A percentile compares a stretch with the other conserved stretches of the same genome.
Conservation (phyloP, 2,113 vertebrate species). For the Ameiurus melas region DNA sequence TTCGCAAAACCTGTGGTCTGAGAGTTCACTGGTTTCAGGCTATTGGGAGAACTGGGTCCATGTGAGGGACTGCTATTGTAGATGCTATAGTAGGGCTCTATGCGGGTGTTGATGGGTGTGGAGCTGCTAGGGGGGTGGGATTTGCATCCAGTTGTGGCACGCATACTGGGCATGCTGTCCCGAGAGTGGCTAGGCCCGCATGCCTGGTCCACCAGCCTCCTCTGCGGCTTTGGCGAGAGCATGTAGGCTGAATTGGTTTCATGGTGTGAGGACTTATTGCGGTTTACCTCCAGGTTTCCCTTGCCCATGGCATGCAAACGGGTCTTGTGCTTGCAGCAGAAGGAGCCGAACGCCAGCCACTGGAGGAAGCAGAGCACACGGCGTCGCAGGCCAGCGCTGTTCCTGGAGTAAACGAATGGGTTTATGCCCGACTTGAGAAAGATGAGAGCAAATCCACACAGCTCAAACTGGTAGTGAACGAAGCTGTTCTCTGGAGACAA, state of each 20-base stretch:
- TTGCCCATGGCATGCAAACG: constrained; percentile 88
- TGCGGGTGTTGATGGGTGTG: constrained; percentile 89
- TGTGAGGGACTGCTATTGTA: constrained; percentile 89
- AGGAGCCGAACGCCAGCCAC: constrained; percentile 77
- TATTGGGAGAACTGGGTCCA: constrained; percentile 78
- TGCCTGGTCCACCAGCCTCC: constrained; percentile 88
- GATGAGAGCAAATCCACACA: constrained; percentile 91
- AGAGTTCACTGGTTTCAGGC: constrained; percentile 78
- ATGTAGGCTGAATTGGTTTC: constrained; percentile 95
- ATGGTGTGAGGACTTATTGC: constrained; percentile 95
- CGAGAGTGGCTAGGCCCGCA: constrained; percentile 89
- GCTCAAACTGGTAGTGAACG: constrained; percentile 90
- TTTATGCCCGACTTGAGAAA: constrained; percentile 96
- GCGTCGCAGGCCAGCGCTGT: constrained; percentile 87
- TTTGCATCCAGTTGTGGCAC: constrained; percentile 72
- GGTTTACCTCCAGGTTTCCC: constrained; percentile 90
- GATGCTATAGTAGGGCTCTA: constrained; percentile 95
- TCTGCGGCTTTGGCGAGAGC: constrained; percentile 89
- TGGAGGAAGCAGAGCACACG: constrained; percentile 87
- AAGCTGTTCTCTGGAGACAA: constrained; percentile 78
- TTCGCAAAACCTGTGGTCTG: constrained; percentile 81
- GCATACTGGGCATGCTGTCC: constrained; percentile 83
- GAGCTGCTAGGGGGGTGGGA: constrained; percentile 86
- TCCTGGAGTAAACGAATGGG: constrained; percentile 95
- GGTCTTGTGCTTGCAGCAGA: constrained; percentile 92